Conservation (phyloP, 2,113 vertebrate genomes). For the Pelvicachromis taeniatus region DNA sequence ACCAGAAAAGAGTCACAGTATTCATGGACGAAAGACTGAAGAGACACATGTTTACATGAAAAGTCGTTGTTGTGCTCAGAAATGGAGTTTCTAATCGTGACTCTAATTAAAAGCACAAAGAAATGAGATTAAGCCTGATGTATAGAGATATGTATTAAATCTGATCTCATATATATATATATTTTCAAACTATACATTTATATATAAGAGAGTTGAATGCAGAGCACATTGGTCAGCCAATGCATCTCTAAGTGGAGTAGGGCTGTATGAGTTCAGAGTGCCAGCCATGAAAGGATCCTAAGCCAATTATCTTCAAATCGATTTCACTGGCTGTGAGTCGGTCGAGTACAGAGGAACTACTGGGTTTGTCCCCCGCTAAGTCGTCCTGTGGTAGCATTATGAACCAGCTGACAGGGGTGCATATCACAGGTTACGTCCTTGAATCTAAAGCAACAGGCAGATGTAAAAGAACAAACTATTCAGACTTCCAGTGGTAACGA, state of each 20-base stretch:
- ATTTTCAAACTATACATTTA: fast-evolving
- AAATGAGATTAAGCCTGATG: background rate
- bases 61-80: background rate
- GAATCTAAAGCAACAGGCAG: background rate
- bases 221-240: background rate
- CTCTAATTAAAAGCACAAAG: background rate
- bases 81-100: background rate
- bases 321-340: background rate
- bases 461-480: background rate
- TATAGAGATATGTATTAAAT: background rate
- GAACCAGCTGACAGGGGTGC: background rate
- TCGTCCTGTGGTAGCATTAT: background rate
- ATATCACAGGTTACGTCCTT: background rate
- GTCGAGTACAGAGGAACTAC: background rate
- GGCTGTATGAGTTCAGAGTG: background rate
- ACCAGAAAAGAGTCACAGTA: background rate
- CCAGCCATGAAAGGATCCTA: background rate
- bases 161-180: background rate
- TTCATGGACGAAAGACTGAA: background rate
- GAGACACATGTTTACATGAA: background rate
- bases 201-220: background rate
- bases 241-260: background rate
- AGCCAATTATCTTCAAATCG: background rate
- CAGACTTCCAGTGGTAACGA: background rate
- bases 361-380: background rate